phyloP scores from a whole-genome alignment of 2,797 vertebrate genomes.

The Peromyscus attwateri region DNA sequence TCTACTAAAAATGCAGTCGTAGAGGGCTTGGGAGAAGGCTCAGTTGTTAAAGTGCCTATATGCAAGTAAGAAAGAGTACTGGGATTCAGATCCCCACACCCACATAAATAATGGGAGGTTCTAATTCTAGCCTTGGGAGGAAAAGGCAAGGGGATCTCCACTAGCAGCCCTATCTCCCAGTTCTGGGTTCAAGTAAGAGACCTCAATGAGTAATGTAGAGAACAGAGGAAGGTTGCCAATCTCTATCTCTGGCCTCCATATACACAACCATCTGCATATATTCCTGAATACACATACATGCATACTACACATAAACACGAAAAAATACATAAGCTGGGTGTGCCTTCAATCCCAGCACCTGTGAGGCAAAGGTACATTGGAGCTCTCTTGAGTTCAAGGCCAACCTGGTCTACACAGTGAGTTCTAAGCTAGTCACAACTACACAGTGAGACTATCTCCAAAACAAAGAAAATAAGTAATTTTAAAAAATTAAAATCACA shows the following conservation, averaged over 20 bases:
- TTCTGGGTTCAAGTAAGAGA: background rate
- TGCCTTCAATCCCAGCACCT: background rate
- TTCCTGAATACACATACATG: background rate
- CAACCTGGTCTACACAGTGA: background rate
- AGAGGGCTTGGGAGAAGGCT: background rate
- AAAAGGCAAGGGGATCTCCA: background rate
- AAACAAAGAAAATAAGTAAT: background rate
- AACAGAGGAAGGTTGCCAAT: background rate
- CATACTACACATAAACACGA: background rate
- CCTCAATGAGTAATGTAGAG: background rate
- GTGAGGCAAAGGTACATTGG: background rate
- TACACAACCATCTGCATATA: background rate
- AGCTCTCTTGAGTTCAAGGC: background rate
- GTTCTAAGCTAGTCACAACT: background rate
- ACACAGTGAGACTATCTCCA: background rate
- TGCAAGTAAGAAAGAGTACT: background rate
- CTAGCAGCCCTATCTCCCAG: background rate
- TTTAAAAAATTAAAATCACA: slow-evolving; percentile 25
- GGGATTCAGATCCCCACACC: background rate
- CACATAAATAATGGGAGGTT: background rate
- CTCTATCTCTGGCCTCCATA: background rate
- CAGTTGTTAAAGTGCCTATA: background rate
- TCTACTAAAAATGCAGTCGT: slow-evolving; percentile 1
- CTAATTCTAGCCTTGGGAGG: too few relatives aligned
- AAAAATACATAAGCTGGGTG: background rate